Evolutionary conservation across 1,140 invertebrate species (phyloP), one percentile per base, ranked within the genome.

Genomic region (Cotesia chilonis): DNA sequence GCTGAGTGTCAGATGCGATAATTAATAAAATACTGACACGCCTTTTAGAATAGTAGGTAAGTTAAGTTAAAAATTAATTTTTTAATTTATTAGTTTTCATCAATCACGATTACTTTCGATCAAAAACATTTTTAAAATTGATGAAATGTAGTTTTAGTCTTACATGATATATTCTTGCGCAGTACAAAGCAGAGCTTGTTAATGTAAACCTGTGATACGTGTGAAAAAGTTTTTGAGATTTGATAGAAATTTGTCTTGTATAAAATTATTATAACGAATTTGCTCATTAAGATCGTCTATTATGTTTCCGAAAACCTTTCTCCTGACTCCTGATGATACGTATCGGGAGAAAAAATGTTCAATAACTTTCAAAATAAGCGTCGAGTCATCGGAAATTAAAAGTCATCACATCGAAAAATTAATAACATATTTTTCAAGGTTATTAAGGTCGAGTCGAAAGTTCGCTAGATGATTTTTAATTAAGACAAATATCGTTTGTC

Each of bases 351-450:
- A 47, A 28, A 47, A 47, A 47, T 63, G 12, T n/a, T 63, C 37
- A 35, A 63, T 63, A 63, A 63, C 60, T 63, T 63, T 63, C 36
- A 63, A 41, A 63, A 37, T 63, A 63, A 63, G 60, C 37, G 28
- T 37, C n/a, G 28, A 63, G 60, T 63, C 60, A 63, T 63, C 35
- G 36, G 36, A 17, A 63, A 37, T 38, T 36, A 37, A 37, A 37
- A 63, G 60, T 63, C 60, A 63, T 63, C 60, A 7, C 35, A 63
- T 63, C 36, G 14, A 28, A 41, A 36, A 63, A 63, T 28, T 63
- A 63, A 37, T 63, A 63, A 63, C n/a, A 37, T 63, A 37, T 41
- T 59, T 20, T 20, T 20, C 57, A 59, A 9, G 17, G 20, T 20
- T 28, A 20, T 59, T 20, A 28, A 17, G 17, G 57, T 59, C 20